phyloP scores from a whole-genome alignment of 1,140 invertebrate genomes.

The Mesaphorura yosii region DNA sequence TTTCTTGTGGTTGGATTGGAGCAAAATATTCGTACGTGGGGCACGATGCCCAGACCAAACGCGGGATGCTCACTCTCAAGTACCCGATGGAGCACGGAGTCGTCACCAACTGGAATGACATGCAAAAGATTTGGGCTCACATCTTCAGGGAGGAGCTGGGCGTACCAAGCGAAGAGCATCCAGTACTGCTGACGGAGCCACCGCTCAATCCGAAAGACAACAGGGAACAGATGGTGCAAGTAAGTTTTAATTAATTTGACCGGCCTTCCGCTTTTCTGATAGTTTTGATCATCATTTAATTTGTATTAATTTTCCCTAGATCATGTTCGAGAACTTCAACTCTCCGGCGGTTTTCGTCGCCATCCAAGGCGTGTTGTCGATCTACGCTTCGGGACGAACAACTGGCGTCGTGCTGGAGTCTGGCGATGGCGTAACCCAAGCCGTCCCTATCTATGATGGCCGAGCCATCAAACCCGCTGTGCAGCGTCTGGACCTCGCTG shows the following conservation, averaged over 20 bases:
- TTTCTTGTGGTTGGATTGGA: too few relatives aligned
- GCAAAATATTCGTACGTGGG: too few relatives aligned
- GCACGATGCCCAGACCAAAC: constrained; percentile 4
- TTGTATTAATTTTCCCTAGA: too few relatives aligned
- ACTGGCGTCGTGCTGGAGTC: constrained; percentile 43
- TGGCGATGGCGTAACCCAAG: constrained; percentile 42
- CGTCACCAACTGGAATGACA: constrained; percentile 39
- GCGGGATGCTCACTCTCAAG: constrained; percentile 43
- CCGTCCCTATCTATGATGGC: constrained; percentile 43
- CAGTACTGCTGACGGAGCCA: constrained; percentile 49
- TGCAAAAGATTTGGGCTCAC: constrained; percentile 22
- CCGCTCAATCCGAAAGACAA: constrained; percentile 49
- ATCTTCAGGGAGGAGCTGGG: constrained; percentile 35
- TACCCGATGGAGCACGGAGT: constrained; percentile 52
- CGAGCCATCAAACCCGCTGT: constrained; percentile 42
- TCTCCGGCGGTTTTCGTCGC: constrained; percentile 43
- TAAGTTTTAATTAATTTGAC: too few relatives aligned
- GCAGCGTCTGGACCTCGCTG: constrained; percentile 43
- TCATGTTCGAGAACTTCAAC: constrained; percentile 49
- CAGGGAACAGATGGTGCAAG: constrained; percentile 50
- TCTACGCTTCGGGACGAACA: constrained; percentile 43
- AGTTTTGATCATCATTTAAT: too few relatives aligned
- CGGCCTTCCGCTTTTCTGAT: too few relatives aligned
- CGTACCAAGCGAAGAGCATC: constrained; percentile 52
- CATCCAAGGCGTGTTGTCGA: constrained; percentile 40